Evolutionary conservation across 2,888 invertebrate genomes (phyloP), one percentile per base, ranked within the genome.

Genomic region (Cheilosia soror): DNA sequence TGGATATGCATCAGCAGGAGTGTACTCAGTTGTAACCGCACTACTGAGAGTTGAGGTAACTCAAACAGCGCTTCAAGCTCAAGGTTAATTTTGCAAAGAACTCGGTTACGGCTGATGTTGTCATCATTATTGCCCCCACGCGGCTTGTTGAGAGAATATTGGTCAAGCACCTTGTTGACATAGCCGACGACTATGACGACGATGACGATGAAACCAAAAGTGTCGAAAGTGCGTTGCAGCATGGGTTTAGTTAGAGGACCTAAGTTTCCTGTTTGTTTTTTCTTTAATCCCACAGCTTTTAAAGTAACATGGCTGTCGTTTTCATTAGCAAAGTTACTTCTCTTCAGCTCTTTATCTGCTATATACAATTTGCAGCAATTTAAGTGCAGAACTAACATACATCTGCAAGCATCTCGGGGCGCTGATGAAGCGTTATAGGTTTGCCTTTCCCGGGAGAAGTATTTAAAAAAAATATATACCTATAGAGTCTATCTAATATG

Each of bases 111-210:
- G 27, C 42, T 65, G 58, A 13, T 78, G 63, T n/a, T 63, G 58
- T 25, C 33, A 60, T 47, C 53, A 31, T 57, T 5, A 27, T 25
- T n/a, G 55, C 33, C 15, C 29, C 15, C 29, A 9, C 49, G 44
- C 20, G 44, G 33, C 51, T 57, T 72, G 76, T 72, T 37, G 44
- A 51, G 72, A 42, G 53, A 72, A 85, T 85, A 62, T 85, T 85
- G 85, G 85, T 85, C 80, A 85, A 85, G 85, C 80, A 85, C 85
- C 81, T 81, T 68, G 71, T 81, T 85, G 76, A 85, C 72, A 72
- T 63, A 62, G 9, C 29, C 31, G 44, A 68, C 7, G 68, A 60
- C 53, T 42, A 44, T 29, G 49, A 40, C 42, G 47, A 65, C 25
- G 42, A 42, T 5, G 44, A 40, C 13, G 29, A 44, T 20, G 20